These are phyloP conservation scores for Physocephala rufipes DNA, from an alignment of 2,888 invertebrate species.

Conservation along the genomic window DNA sequence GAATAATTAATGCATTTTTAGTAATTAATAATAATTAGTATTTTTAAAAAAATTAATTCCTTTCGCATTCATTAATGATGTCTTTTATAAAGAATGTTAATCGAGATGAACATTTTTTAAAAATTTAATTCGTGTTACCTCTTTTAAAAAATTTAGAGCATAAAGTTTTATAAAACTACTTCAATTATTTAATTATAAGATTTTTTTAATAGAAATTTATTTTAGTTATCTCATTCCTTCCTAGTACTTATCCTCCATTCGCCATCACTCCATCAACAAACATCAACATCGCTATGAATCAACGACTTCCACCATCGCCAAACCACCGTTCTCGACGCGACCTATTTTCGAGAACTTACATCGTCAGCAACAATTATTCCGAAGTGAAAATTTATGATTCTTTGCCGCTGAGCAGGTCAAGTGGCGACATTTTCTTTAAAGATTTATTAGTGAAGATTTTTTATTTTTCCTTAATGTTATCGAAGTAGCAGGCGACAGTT, in stretches of 20 bases:
- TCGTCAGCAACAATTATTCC: slow-evolving; percentile 49
- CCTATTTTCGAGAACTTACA: slow-evolving; percentile 20
- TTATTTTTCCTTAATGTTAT: slow-evolving; percentile 16
- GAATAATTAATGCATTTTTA: too few species aligned
- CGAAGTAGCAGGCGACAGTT: slow-evolving; percentile 13
- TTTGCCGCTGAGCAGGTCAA: slow-evolving; percentile 49
- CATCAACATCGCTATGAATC: neutral
- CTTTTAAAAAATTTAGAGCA: too few species aligned
- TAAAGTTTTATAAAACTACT: neutral
- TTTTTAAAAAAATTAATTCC: too few species aligned
- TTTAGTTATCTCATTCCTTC: neutral
- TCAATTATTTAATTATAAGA: slow-evolving; percentile 17
- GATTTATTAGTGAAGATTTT: slow-evolving; percentile 46
- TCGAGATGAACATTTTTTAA: too few species aligned
- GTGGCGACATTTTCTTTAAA: slow-evolving; percentile 51
- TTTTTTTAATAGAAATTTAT: slow-evolving; percentile 1
- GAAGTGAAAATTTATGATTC: slow-evolving; percentile 48
- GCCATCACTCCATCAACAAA: too few species aligned
- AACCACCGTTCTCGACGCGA: neutral
- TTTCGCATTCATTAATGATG: too few species aligned
- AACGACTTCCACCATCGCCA: slow-evolving; percentile 16
- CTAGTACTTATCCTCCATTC: neutral
- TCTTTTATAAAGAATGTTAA: too few species aligned
- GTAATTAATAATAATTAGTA: too few species aligned
- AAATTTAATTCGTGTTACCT: too few species aligned